A percentile compares a stretch with the other conserved stretches of the same genome.
Conservation (phyloP, 2,888 invertebrate genomes). For the Monopis laevigella region DNA sequence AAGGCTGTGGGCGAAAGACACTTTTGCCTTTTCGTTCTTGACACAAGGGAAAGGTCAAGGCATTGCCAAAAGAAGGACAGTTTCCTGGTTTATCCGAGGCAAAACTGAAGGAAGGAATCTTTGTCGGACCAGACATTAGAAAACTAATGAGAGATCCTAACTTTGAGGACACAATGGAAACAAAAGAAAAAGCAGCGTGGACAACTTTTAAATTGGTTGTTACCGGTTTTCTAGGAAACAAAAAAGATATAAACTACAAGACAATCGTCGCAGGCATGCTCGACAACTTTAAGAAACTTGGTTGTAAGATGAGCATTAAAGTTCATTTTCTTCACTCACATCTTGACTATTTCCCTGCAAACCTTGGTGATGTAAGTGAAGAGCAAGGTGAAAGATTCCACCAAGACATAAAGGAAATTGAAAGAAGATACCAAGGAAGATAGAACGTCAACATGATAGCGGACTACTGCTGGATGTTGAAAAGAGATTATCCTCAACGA, state of each 20-base stretch:
- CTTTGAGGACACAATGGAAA: neutral
- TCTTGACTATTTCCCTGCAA: slow-evolving; percentile 12
- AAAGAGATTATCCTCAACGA: too few relatives aligned
- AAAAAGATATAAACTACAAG: slow-evolving; percentile 1
- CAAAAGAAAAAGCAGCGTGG: slow-evolving; percentile 1
- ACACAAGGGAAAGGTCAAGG: too few relatives aligned
- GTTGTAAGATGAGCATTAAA: slow-evolving; percentile 12
- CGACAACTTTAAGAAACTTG: neutral
- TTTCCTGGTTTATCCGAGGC: neutral
- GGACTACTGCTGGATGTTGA: too few relatives aligned
- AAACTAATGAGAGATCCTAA: slow-evolving; percentile 1
- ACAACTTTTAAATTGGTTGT: neutral
- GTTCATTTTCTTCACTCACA: slow-evolving; percentile 15
- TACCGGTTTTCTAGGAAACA: neutral
- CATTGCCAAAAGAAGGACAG: neutral
- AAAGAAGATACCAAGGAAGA: too few relatives aligned
- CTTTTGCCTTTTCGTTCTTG: too few relatives aligned
- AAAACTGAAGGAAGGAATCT: slow-evolving; percentile 6
- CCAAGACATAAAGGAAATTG: too few relatives aligned
- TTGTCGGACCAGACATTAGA: slow-evolving; percentile 1
- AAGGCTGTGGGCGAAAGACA: too few relatives aligned
- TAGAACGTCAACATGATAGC: too few relatives aligned
- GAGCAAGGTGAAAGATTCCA: too few relatives aligned
- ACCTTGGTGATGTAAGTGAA: slow-evolving; percentile 14
- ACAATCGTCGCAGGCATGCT: slow-evolving; percentile 1